A percentile compares a stretch with the other conserved stretches of the same genome.
Conservation (phyloP, 2,888 invertebrate genomes). For the Mesorhabditis belari region DNA sequence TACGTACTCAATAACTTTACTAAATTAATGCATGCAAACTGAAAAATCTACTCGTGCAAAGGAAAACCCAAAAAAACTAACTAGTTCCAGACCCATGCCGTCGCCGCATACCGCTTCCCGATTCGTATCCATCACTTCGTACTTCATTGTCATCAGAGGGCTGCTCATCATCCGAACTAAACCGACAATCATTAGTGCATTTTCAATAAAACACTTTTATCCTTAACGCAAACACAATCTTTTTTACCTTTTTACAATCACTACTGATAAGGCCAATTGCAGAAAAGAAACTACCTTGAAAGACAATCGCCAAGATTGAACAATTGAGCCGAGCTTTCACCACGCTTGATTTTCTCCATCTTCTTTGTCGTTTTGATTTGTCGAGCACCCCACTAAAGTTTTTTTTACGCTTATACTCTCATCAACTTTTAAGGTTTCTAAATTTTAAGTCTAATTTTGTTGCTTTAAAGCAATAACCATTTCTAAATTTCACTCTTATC, state of each 20-base stretch:
- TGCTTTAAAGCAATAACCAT: too few relatives aligned
- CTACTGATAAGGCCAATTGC: not conserved
- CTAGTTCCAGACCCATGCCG: conserved; percentile 18
- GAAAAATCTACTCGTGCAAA: conserved; percentile 13
- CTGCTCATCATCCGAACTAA: conserved; percentile 13
- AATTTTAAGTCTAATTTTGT: too few relatives aligned
- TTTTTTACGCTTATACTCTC: too few relatives aligned
- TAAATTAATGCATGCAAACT: too few relatives aligned
- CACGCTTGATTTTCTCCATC: conserved; percentile 22
- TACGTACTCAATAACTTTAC: not conserved
- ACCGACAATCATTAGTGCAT: too few relatives aligned
- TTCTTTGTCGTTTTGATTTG: conserved; percentile 38
- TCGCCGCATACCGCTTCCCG: conserved; percentile 4
- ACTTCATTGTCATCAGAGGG: conserved; percentile 11
- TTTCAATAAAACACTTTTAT: too few relatives aligned
- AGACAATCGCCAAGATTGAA: not conserved
- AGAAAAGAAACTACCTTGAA: not conserved
- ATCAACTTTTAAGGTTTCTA: too few relatives aligned
- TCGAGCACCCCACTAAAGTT: conserved; percentile 47
- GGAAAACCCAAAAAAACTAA: too few relatives aligned
- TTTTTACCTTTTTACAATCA: too few relatives aligned
- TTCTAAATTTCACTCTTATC: too few relatives aligned
- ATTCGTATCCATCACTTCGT: conserved; percentile 6
- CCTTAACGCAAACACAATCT: too few relatives aligned
- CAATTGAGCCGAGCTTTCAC: conserved; percentile 12